phyloP scores from a whole-genome alignment of 2,797 vertebrate species.

The Microctenopoma stevenorrisi region DNA sequence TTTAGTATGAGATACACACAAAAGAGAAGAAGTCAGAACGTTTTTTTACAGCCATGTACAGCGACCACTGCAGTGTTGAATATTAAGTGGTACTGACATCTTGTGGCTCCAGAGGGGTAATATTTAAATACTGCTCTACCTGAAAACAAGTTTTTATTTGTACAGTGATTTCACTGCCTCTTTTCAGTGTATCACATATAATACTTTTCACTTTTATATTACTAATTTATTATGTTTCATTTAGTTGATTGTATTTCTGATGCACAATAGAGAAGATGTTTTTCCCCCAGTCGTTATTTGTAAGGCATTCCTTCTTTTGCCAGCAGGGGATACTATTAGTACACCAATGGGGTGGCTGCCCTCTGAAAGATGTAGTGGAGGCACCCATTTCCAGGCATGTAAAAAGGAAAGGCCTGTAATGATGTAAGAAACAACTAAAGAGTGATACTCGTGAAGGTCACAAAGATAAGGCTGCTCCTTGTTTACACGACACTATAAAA shows the following conservation, averaged over 20 bases:
- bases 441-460: conserved; percentile 39
- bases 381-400: conserved; percentile 12
- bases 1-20: no score
- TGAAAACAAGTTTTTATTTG: neutral
- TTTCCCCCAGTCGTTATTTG: conserved; percentile 8
- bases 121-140: conserved; percentile 8
- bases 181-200: neutral
- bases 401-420: conserved; percentile 9
- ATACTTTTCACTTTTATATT: neutral
- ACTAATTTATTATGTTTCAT: neutral
- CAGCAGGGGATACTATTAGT: conserved; percentile 78
- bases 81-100: conserved; percentile 58
- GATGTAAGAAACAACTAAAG: conserved; percentile 38
- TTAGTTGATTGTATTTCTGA: neutral
- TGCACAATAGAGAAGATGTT: neutral
- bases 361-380: neutral
- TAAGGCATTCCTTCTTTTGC: conserved; percentile 50
- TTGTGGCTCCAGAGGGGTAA: conserved; percentile 49
- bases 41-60: no score
- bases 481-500: conserved; percentile 50
- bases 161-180: neutral
- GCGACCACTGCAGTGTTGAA: neutral
- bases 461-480: conserved; percentile 22
- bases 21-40: no score
- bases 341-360: conserved; percentile 48